phyloP scores from a whole-genome alignment of 2,797 vertebrate species.

The Acipenser ruthenus region DNA sequence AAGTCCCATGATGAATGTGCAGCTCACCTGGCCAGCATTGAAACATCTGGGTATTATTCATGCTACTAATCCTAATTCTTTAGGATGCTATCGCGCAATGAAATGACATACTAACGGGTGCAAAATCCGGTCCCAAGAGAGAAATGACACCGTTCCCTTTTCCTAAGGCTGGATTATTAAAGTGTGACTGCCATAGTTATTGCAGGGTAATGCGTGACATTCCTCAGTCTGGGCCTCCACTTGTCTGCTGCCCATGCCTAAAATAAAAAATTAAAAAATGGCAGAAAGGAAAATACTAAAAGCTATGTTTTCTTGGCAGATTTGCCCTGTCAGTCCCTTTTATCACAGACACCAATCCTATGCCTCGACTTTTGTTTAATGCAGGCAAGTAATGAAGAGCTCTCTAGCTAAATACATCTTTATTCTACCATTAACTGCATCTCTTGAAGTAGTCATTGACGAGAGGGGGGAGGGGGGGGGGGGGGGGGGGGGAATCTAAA shows the following conservation, averaged over 20 bases:
- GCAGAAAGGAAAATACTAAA: slow-evolving; percentile 34
- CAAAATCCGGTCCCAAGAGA: slow-evolving; percentile 26
- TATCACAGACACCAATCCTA: slow-evolving; percentile 57
- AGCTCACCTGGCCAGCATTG: slow-evolving; percentile 9
- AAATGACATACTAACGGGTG: slow-evolving; percentile 25
- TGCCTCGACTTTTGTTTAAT: slow-evolving; percentile 76
- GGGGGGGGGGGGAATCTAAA: slow-evolving; percentile 66
- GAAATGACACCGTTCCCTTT: slow-evolving; percentile 20
- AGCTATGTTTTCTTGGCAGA: slow-evolving; percentile 32
- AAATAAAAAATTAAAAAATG: slow-evolving; percentile 37
- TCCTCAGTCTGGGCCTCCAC: slow-evolving; percentile 36
- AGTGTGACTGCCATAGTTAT: slow-evolving; percentile 20
- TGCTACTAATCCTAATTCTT: slow-evolving; percentile 13
- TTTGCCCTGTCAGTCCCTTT: slow-evolving; percentile 40
- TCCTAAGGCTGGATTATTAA: slow-evolving; percentile 28
- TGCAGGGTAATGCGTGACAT: slow-evolving; percentile 28
- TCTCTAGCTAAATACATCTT: slow-evolving; percentile 84
- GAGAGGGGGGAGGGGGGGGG: slow-evolving; percentile 8
- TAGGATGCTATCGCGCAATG: slow-evolving; percentile 11
- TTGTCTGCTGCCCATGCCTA: slow-evolving; percentile 29
- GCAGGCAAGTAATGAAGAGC: slow-evolving; percentile 83
- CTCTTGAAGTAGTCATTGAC: slow-evolving; percentile 73
- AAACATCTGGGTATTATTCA: neutral
- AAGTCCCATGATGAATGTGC: slow-evolving; percentile 14
- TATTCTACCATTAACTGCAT: slow-evolving; percentile 78